Evolutionary conservation across 1,140 invertebrate genomes (phyloP).

Genomic region (Rhagoletis pomonella): DNA sequence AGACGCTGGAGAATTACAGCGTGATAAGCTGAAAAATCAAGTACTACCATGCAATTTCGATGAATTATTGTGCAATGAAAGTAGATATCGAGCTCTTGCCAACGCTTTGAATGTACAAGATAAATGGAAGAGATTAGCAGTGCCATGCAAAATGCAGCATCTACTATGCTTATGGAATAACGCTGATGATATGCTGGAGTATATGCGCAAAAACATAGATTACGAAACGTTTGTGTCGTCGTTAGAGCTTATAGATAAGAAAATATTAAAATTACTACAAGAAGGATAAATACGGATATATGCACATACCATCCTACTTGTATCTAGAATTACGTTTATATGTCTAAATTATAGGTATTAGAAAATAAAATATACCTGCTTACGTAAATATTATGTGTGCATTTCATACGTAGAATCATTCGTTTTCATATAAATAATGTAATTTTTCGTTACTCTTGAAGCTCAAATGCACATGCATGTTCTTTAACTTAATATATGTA

Average conservation of each 20-base stretch:
- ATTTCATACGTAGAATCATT: too few species aligned
- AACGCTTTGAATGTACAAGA: conserved; percentile 58
- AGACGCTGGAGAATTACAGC: not conserved
- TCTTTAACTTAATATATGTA: too few species aligned
- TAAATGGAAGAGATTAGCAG: conserved; percentile 65
- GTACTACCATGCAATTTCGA: not conserved
- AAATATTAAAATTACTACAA: not conserved
- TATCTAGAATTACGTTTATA: not conserved
- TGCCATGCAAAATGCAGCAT: conserved; percentile 58
- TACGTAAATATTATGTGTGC: too few species aligned
- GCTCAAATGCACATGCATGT: too few species aligned
- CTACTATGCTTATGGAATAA: conserved; percentile 62
- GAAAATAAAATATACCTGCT: not conserved
- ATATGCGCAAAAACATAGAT: conserved; percentile 58
- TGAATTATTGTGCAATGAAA: conserved; percentile 15
- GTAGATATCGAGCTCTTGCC: conserved; percentile 55
- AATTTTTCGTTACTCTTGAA: too few species aligned
- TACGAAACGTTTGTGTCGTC: not conserved
- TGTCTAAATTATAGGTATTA: not conserved
- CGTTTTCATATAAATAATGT: too few species aligned
- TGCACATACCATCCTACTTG: not conserved
- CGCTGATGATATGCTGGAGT: conserved; percentile 64
- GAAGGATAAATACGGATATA: not conserved
- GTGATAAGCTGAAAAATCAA: not conserved
- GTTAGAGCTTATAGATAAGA: conserved; percentile 15